These are phyloP conservation scores for Autographa pulchrina DNA, from an alignment of 2,888 invertebrate genomes.

Conservation along the genomic window DNA sequence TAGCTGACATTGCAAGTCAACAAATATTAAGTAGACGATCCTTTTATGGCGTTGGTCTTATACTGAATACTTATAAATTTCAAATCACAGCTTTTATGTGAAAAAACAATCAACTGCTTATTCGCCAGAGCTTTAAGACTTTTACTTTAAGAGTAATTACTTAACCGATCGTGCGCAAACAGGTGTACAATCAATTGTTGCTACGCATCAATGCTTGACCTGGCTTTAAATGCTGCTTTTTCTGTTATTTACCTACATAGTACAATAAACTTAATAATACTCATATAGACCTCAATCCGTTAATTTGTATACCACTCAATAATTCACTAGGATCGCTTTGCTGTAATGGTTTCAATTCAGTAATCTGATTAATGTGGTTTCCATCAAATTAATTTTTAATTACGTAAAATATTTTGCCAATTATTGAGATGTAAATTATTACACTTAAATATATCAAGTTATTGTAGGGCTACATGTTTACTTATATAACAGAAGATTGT, in stretches of 20 bases:
- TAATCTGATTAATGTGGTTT: constrained; percentile 60
- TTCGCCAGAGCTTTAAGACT: background rate
- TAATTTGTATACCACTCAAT: constrained; percentile 54
- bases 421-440: background rate
- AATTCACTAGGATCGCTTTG: constrained; percentile 54
- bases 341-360: constrained; percentile 53
- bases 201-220: no score
- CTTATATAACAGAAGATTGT: background rate
- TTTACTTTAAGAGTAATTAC: constrained; percentile 7
- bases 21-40: no score
- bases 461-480: no score
- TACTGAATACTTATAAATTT: no score
- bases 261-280: background rate
- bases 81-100: no score
- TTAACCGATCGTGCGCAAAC: background rate
- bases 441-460: background rate
- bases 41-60: no score
- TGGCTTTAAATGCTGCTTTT: no score
- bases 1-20: no score
- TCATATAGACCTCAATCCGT: constrained; percentile 25
- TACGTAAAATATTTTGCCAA: background rate
- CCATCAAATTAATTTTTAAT: constrained; percentile 52
- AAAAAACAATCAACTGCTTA: no score
- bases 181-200: constrained; percentile 5
- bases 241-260: background rate